A percentile compares a stretch with the other conserved stretches of the same genome.
These are phyloP conservation scores for Recurvirostra avosetta DNA, from an alignment of 2,113 vertebrate species.

Conservation along the genomic window DNA sequence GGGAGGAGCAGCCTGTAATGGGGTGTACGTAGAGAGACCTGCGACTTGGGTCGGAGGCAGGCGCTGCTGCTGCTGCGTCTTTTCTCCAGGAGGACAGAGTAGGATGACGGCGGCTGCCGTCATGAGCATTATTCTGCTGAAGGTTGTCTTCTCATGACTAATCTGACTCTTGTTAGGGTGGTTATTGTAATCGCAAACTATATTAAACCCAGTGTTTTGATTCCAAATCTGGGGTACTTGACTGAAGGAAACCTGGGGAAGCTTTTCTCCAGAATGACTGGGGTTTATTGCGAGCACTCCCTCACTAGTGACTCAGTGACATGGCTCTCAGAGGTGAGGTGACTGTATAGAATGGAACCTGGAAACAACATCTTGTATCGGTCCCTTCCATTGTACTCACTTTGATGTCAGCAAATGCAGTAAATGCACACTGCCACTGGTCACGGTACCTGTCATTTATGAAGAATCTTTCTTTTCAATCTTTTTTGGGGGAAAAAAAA, in stretches of 20 bases:
- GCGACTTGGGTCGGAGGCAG: neutral
- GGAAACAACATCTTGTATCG: neutral
- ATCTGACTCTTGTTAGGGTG: neutral
- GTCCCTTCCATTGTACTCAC: neutral
- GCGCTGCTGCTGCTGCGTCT: neutral
- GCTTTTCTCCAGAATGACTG: neutral
- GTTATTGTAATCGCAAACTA: neutral
- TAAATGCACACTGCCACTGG: neutral
- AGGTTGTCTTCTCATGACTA: neutral
- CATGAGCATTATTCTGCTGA: neutral
- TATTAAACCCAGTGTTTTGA: neutral
- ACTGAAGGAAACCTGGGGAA: neutral
- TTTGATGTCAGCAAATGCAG: neutral
- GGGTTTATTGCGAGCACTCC: neutral
- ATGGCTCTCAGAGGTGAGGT: neutral
- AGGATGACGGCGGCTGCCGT: neutral
- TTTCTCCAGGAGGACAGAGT: neutral
- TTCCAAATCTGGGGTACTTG: neutral
- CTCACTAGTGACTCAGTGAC: neutral
- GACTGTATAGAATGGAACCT: neutral
- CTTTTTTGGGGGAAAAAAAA: neutral
- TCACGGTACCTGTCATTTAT: neutral
- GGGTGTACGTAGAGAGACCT: rapidly evolving
- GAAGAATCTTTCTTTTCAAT: constrained; percentile 14
- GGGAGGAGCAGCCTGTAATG: neutral